Evolutionary conservation across 1,140 invertebrate genomes (phyloP), one percentile per base, ranked within the genome.

Genomic region (Camponotus pennsylvanicus): DNA sequence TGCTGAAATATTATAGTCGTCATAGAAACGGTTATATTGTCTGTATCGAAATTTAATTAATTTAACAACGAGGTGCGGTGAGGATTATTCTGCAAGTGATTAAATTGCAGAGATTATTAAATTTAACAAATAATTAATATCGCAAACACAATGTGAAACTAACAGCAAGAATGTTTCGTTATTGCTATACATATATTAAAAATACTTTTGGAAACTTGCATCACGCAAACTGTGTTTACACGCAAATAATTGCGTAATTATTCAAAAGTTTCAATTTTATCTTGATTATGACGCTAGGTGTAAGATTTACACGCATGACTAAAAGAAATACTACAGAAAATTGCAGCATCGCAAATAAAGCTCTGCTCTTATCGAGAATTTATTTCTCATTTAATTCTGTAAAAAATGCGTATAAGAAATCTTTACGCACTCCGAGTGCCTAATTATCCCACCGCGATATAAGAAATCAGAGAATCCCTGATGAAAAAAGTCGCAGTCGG

Each of bases 101-200:
- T 49, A 57, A 59, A 61, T 75, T 61, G 40, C 71, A 75, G 34
- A 75, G 21, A 70, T 32, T 27, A 71, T 70, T 80, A 70, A 55
- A 70, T 70, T 55, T 27, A 70, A 45, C 15, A 45, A 66, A 57
- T 57, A 80, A 80, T 80, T 70, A 80, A 69, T 80, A 67, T 70
- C 18, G 42, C 21, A 40, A 59, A 57, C 21, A 21, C 49, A 70
- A 80, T 32, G 40, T 11, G 15, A 18, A 3, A 57, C 13, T 42
- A 66, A 69, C 64, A 66, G 9, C 49, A 2, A 49, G 2, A 27
- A 18, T 27, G 11, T 70, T 42, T 40, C 42, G n/a, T 80, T 70
- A 70, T 59, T 21, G 18, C 0, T 8, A 8, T 21, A 21, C 21
- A 21, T 32, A 15, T 21, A 52, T 55, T 37, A 70, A 42, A 80